Base-by-base conservation (phyloP, 2,113 vertebrate genomes). In the Gobius niger region DNA sequence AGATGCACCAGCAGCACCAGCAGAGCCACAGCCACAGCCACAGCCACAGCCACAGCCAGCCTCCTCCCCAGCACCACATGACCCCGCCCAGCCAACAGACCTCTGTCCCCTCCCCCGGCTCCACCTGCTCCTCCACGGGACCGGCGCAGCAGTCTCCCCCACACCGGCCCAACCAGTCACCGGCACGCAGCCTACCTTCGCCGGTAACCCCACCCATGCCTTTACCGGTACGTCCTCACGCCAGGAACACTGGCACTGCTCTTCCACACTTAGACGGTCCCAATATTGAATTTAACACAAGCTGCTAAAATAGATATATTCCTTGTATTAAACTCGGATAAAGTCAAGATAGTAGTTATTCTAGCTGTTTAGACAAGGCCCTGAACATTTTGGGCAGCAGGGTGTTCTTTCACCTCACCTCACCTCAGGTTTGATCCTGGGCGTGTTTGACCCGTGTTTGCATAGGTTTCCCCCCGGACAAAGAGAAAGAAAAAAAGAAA, bases 131-230 rank as follows among this genome's bases (percentile, higher is more conserved):
- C 70, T 95, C 93, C 74, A 90, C 95, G 44, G 83, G 88, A 89
- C 91, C 89, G 0, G 89, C 91, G 49, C 89, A 93, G 13, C 92
- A 87, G 57, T 91, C 93, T 71, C 95, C 96, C 42, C 93, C 95
- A 12, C 94, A 94, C 87, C 95, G 97, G 84, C 90, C 93, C 83
- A 98, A 91, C 86, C 96, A 96, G 52, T 98, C 97, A 49, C 97
- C 96, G 6, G 95, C 93, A 34, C 95, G 93, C 57, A 94, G 95
- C 88, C 94, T 99, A 73, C 93, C 96, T 0, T 96, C 96, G 14
- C 96, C 96, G 4, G 95, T 97, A 82, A 96, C 97, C 40, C 94
- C 97, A 0, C 94, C 96, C 87, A 95, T 95, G 78, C 94, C 97
- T 44, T 84, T 98, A 70, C 93, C 96, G 93, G 97, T 99, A 93